phyloP scores from a whole-genome alignment of 2,797 vertebrate species.

The Scolopax bukidnonensis region DNA sequence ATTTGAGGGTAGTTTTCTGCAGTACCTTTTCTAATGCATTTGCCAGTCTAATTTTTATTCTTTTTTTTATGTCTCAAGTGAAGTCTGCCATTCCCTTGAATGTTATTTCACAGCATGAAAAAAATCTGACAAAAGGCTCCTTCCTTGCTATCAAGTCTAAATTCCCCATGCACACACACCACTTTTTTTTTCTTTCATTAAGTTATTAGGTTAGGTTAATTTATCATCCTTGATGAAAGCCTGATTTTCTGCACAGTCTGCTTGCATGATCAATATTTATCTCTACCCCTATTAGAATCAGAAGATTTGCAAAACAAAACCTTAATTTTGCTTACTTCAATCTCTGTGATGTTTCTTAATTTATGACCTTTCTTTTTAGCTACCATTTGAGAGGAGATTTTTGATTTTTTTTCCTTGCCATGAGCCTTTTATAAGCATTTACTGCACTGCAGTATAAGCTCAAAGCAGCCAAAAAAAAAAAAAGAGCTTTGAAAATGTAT shows the following conservation, averaged over 20 bases:
- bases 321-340: neutral
- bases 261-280: neutral
- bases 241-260: neutral
- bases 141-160: neutral
- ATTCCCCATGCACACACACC: neutral
- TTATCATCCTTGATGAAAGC: neutral
- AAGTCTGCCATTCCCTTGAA: neutral
- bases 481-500: neutral
- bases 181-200: neutral
- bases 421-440: neutral
- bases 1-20: neutral
- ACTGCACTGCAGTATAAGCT: neutral
- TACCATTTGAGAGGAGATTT: neutral
- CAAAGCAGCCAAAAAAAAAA: neutral
- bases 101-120: neutral
- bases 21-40: slow-evolving; percentile 13
- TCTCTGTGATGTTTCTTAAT: neutral
- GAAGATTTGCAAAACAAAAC: neutral
- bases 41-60: neutral
- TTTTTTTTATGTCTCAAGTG: neutral
- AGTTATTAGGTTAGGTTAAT: neutral
- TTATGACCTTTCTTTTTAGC: neutral
- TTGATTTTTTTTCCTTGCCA: neutral
- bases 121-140: neutral
- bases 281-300: neutral